Base-by-base conservation (phyloP, 2,113 vertebrate species). In the Phylloscopus trochilus region DNA sequence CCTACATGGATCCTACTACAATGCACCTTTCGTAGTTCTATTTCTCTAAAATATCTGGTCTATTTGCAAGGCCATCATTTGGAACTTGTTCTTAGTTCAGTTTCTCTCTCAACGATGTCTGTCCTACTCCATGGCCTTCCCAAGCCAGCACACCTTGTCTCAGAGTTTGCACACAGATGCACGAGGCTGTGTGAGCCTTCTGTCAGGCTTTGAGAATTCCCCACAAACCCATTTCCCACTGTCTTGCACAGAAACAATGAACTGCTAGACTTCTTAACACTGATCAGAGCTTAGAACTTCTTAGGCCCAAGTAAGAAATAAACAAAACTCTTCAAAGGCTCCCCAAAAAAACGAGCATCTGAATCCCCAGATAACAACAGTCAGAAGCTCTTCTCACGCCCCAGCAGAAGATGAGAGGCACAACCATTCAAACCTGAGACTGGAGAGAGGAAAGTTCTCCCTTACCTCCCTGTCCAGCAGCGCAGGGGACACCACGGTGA, bases 381-480 rank as follows among this genome's bases (percentile, higher is more conserved):
- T 15, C 56, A 5, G 6, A 30, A 7, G 37, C 7, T 31, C 21
- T 11, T 31, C 21, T 75, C 31, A 3, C 1, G 14, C 11, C 51
- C 62, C 47, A 73, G 33, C 26, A 73, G 53, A 31, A 1, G 2
- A 47, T 21, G 2, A 4, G 6, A 30, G 33, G 20, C 37, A 10
- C 21, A 19, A 35, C 33, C 15, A 8, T 5, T 7, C 18, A 49
- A 23, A 28, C 0, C 1, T 6, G 26, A 67, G 26, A 21, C 1
- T 26, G 15, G 6, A 3, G 2, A 89, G 0, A 60, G 23, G 11
- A 67, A 82, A 47, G 37, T 0, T 1, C 37, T 52, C 19, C 66
- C 98, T 96, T 78, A 99, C 99, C 98, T 99, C 99, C 64, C 99
- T 98, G 97, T 99, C 99, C 59, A 99, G 97, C 85, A 99, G 96